phyloP scores from a whole-genome alignment of 1,140 invertebrate species.

The Caligus rogercresseyi region DNA sequence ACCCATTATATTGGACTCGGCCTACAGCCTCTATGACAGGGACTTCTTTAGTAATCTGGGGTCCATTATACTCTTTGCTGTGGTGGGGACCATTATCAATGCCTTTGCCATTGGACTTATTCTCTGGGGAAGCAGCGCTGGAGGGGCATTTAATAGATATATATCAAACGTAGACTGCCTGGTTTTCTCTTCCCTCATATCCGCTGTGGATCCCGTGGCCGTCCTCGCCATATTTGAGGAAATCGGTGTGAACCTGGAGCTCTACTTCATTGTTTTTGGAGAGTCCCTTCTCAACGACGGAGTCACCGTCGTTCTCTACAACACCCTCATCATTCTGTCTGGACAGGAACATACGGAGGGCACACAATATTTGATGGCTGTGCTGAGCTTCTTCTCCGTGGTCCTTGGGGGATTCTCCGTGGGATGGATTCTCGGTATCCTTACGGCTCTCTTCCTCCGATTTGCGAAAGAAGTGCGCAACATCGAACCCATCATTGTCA shows the following conservation, averaged over 20 bases:
- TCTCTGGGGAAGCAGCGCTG: neutral
- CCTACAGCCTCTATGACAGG: slow-evolving; percentile 41
- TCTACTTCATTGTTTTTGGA: slow-evolving; percentile 48
- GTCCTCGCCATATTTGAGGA: slow-evolving; percentile 50
- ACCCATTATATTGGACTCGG: slow-evolving; percentile 41
- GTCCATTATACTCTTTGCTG: slow-evolving; percentile 41
- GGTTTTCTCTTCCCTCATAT: slow-evolving; percentile 83
- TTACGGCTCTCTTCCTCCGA: slow-evolving; percentile 41
- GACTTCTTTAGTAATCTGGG: slow-evolving; percentile 41
- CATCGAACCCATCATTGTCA: slow-evolving; percentile 41
- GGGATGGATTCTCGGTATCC: slow-evolving; percentile 37
- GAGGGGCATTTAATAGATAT: neutral
- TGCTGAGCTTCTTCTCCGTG: slow-evolving; percentile 38
- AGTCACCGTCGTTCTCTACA: slow-evolving; percentile 38
- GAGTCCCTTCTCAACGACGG: slow-evolving; percentile 87
- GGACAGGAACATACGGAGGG: slow-evolving; percentile 25
- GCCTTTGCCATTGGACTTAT: slow-evolving; percentile 64
- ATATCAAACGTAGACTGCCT: slow-evolving; percentile 67
- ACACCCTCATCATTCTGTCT: slow-evolving; percentile 33
- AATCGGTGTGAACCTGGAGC: slow-evolving; percentile 44
- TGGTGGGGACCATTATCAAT: slow-evolving; percentile 59
- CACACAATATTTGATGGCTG: slow-evolving; percentile 33
- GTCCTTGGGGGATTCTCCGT: slow-evolving; percentile 38
- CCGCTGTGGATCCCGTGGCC: slow-evolving; percentile 54
- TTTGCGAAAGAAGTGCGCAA: slow-evolving; percentile 39